Evolutionary conservation across 1,140 invertebrate genomes (phyloP), one percentile per base, ranked within the genome.

Genomic region (Ceratoteleas bidentatus): DNA sequence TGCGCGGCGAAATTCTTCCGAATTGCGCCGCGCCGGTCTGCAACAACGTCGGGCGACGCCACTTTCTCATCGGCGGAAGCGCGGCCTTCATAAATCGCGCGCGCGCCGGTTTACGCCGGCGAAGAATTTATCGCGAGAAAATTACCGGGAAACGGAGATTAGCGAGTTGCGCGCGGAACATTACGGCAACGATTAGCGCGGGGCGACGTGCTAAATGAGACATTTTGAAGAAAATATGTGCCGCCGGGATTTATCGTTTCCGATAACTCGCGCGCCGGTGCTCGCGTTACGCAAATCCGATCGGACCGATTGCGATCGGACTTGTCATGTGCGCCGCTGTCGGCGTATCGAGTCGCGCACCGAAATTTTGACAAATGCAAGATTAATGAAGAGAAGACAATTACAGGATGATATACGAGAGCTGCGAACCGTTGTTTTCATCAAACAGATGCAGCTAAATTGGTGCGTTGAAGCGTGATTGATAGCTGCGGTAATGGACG

Each of bases 301-400:
- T 61, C 11, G 57, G 49, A 54, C 24, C 9, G 13, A 43, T 9
- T 11, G 4, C 52, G 16, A 3, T 9, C 4, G 24, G 24, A 9
- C 4, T 6, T 33, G 32, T 6, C 52, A 13, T 36, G n/a, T 40
- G 33, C 9, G n/a, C 0, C 15, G 53, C 34, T 14, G 9, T 56
- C 14, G 7, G 5, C 53, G 36, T 40, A 11, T 2, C 36, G 36
- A 6, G 36, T 40, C 10, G 3, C 14, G 61, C 0, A 24, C 49
- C 61, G 9, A 60, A 81, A 79, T 79, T 72, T 74, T 80, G 81
- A 80, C 73, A 77, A 76, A 80, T 83, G 57, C 34, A 69, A 76
- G 81, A 80, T 79, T 69, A 80, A 84, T 84, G 77, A 69, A 69
- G 73, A 74, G 77, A 77, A 84, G 82, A 75, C 73, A 80, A 76